A percentile compares a stretch with the other conserved stretches of the same genome.
phyloP scores from a whole-genome alignment of 2,797 vertebrate genomes.

The Acanthiza pusilla region DNA sequence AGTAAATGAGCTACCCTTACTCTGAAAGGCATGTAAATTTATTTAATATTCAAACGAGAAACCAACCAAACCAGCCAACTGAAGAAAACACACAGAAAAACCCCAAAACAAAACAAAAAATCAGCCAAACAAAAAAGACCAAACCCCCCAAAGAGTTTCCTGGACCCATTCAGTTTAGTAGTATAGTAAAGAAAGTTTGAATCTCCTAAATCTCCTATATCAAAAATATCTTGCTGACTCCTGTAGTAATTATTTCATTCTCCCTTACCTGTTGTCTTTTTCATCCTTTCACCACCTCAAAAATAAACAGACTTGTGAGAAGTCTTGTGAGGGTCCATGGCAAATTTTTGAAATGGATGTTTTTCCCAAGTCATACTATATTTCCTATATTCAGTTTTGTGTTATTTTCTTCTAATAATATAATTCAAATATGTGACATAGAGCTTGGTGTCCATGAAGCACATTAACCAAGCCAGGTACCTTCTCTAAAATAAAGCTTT shows the following conservation, averaged over 20 bases:
- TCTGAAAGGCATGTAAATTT: background rate
- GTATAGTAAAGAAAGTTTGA: background rate
- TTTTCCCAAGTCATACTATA: background rate
- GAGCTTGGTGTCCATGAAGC: background rate
- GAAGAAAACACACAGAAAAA: accelerated
- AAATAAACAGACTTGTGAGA: background rate
- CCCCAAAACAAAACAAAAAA: too few relatives aligned
- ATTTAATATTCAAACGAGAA: background rate
- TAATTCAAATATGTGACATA: background rate
- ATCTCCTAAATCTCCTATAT: background rate
- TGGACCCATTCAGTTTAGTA: background rate
- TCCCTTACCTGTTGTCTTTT: background rate
- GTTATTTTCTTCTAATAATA: background rate
- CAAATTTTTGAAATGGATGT: background rate
- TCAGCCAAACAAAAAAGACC: background rate
- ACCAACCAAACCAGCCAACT: background rate
- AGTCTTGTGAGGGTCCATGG: background rate
- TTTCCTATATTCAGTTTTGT: background rate
- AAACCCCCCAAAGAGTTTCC: background rate
- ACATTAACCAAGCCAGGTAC: background rate
- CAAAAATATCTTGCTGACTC: background rate
- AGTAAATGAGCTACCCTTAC: background rate
- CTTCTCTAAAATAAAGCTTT: background rate
- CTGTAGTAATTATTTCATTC: background rate
- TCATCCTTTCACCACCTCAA: background rate